Conservation (phyloP, 2,888 invertebrate species). For the Lagria hirta region DNA sequence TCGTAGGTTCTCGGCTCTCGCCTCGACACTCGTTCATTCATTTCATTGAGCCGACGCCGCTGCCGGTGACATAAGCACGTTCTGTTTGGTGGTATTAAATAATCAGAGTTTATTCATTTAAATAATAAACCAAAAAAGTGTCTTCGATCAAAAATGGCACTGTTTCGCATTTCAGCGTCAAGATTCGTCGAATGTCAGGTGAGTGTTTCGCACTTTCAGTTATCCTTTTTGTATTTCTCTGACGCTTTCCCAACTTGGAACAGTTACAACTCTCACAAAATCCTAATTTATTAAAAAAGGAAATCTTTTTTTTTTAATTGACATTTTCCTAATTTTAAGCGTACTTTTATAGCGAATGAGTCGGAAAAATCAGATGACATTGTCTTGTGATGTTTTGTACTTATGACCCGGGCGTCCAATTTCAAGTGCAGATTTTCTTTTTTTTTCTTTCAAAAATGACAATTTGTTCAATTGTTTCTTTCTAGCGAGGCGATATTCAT, state of each 20-base stretch:
- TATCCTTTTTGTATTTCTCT: constrained; percentile 9
- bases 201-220: constrained; percentile 32
- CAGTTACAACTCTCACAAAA: too few relatives aligned
- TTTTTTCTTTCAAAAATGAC: too few relatives aligned
- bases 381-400: constrained; percentile 11
- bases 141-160: constrained; percentile 64
- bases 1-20: too few relatives aligned
- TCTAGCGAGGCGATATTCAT: too few relatives aligned
- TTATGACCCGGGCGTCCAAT: constrained; percentile 12
- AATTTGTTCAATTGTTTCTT: too few relatives aligned
- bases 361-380: not conserved
- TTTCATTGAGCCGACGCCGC: constrained; percentile 26
- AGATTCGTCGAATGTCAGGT: constrained; percentile 67
- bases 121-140: constrained; percentile 8
- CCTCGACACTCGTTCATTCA: constrained; percentile 8
- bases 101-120: constrained; percentile 3
- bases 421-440: not conserved
- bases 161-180: constrained; percentile 66
- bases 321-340: not conserved
- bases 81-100: constrained; percentile 13
- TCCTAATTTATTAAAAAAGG: too few relatives aligned
- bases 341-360: not conserved
- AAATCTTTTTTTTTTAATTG: too few relatives aligned
- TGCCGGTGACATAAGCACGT: constrained; percentile 28
- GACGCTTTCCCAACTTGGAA: too few relatives aligned